Percentiles rank a stretch among this genome's conserved stretches.
phyloP scores from a whole-genome alignment of 2,113 vertebrate genomes.

The Caretta caretta region DNA sequence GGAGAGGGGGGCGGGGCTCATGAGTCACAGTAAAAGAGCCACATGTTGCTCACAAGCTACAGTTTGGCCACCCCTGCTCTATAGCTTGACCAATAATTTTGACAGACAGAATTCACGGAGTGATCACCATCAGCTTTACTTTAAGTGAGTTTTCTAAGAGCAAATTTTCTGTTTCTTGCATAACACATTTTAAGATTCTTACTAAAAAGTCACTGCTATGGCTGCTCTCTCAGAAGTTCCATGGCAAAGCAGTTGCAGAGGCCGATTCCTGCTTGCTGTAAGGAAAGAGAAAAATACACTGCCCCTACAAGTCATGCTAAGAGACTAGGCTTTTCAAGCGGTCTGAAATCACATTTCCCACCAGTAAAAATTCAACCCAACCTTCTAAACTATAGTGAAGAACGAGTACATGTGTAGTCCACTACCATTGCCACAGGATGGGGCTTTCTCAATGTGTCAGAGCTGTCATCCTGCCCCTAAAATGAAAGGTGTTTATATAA shows the following conservation, averaged over 20 bases:
- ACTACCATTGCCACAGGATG: not conserved
- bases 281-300: slow-evolving; percentile 17
- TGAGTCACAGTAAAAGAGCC: not conserved
- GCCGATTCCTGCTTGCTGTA: not conserved
- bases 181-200: not conserved
- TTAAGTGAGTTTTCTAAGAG: too few species aligned
- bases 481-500: not conserved
- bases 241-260: not conserved
- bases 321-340: not conserved
- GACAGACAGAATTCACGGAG: too few species aligned
- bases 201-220: not conserved
- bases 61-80: too few species aligned
- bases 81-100: too few species aligned
- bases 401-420: not conserved
- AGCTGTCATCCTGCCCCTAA: not conserved
- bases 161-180: not conserved
- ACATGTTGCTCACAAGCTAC: not conserved
- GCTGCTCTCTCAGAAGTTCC: not conserved
- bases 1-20: too few species aligned
- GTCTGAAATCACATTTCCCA: slow-evolving; percentile 15
- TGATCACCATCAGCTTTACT: too few species aligned
- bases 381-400: not conserved
- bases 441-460: not conserved
- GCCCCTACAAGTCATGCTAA: not conserved
- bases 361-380: not conserved